phyloP scores from a whole-genome alignment of 2,797 vertebrate species.

The Sebastes wilsoni region DNA sequence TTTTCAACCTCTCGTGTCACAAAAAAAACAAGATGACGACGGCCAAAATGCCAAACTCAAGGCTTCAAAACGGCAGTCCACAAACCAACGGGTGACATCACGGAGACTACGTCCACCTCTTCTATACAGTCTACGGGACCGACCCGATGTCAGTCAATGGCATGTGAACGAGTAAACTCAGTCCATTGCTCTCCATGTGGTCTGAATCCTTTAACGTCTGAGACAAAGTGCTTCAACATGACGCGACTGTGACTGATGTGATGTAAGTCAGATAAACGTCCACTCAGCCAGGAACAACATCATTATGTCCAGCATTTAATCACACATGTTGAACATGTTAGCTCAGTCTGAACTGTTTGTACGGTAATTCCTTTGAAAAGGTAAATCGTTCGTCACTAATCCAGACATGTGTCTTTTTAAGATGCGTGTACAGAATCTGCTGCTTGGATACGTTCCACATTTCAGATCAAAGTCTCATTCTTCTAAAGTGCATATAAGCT shows the following conservation, averaged over 20 bases:
- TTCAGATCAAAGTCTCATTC: constrained; percentile 31
- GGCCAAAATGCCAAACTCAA: too few species aligned
- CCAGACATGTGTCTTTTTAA: constrained; percentile 19
- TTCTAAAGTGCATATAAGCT: constrained; percentile 5
- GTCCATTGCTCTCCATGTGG: too few species aligned
- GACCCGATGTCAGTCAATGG: too few species aligned
- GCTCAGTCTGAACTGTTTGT: constrained; percentile 6
- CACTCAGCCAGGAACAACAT: neutral
- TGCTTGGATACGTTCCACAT: constrained; percentile 30
- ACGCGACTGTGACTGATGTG: neutral
- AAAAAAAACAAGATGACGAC: too few species aligned
- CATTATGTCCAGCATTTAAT: neutral
- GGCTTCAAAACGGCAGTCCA: too few species aligned
- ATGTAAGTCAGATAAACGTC: neutral
- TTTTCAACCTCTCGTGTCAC: too few species aligned
- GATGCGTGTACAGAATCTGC: neutral
- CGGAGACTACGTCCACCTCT: too few species aligned
- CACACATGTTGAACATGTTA: neutral
- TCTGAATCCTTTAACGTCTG: neutral
- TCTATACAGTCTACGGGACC: too few species aligned
- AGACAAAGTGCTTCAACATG: constrained; percentile 1
- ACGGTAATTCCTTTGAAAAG: constrained; percentile 15
- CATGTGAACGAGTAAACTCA: too few species aligned
- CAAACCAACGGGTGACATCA: too few species aligned
- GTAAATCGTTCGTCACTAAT: constrained; percentile 21